Evolutionary conservation across 2,888 invertebrate genomes (phyloP), one percentile per base, ranked within the genome.

Genomic region (Phanerotoma sp.): DNA sequence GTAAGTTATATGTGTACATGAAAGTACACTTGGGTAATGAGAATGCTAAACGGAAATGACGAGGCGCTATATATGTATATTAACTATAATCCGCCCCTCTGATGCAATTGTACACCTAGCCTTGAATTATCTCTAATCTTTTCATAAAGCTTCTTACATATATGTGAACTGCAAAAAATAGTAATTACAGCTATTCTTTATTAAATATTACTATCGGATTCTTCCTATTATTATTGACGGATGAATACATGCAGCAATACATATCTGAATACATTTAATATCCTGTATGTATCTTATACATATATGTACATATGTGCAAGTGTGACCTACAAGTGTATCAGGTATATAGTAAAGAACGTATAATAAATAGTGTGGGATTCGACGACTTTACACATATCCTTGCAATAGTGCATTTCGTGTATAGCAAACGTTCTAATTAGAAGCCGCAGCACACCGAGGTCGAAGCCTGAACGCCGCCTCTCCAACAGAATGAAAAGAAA

Each of bases 121-220:
- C 70, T 70, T 66, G 68, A 69, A 72, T 72, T 68, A 69, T 67
- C 66, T 66, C 68, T 66, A 71, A 73, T 72, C 68, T 70, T 73
- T 73, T 73, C 70, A 72, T 71, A 66, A 69, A 70, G 66, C 68
- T 67, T 68, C 67, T 63, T 44, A 16, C 32, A 20, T 35, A 21
- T 10, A 30, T 42, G 25, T 22, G 28, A 25, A 2, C 15, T 11
- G 10, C 6, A 10, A 63, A 72, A 71, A 68, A 47, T 68, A 62
- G 66, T 69, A 72, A 73, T 72, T 71, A 68, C 66, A 62, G 67
- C 65, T 56, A 67, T 67, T 67, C 60, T 65, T 25, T 18, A 55
- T 53, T 16, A 47, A 32, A 9, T 32, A 20, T 33, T 16, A 22
- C 40, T n/a, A 15, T 38, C 41, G 10, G 37, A 22, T 2, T 18